Evolutionary conservation across 2,888 invertebrate species (phyloP), one percentile per base, ranked within the genome.

Genomic region (Vannuccia rotundouncinata): DNA sequence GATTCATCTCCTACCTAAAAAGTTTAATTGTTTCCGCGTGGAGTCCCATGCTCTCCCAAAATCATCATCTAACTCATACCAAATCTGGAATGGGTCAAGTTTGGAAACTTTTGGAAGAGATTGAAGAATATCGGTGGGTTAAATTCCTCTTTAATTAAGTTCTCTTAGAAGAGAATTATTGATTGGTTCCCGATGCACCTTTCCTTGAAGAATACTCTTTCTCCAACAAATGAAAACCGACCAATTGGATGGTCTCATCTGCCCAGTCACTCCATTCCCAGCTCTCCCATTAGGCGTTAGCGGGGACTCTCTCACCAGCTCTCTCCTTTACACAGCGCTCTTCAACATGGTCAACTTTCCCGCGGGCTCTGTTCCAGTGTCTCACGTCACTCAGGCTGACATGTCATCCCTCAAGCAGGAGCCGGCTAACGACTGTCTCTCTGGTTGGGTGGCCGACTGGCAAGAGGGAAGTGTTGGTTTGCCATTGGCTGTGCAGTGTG

Each of bases 181-280:
- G n/a, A n/a, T n/a, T n/a, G n/a, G n/a, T n/a, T n/a, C n/a, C n/a
- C n/a, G n/a, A n/a, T n/a, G n/a, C n/a, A n/a, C n/a, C n/a, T n/a
- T n/a, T n/a, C n/a, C n/a, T n/a, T n/a, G n/a, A n/a, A n/a, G n/a
- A n/a, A n/a, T n/a, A n/a, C 29, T 29, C 25, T 27, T 77, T 22
- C 73, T 79, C 2, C 17, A 5, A 5, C 83, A 83, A 83, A 73
- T 73, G 45, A 29, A 66, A 66, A 1, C 25, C 10, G 22, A 85
- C 84, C 85, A 82, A 82, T 30, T 88, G 31, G 88, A 88, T 82
- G 85, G 85, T 0, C 82, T 88, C 1, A 82, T 89, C 29, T 86
- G 86, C 79, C 88, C 88, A 0, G 84, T 85, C 13, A 87, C 86
- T 79, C 25, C 81, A n/a, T 66, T 31, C 73, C 29, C 29, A 10